These are phyloP conservation scores for Xenus cinereus DNA, from an alignment of 2,113 vertebrate genomes.

Conservation along the genomic window DNA sequence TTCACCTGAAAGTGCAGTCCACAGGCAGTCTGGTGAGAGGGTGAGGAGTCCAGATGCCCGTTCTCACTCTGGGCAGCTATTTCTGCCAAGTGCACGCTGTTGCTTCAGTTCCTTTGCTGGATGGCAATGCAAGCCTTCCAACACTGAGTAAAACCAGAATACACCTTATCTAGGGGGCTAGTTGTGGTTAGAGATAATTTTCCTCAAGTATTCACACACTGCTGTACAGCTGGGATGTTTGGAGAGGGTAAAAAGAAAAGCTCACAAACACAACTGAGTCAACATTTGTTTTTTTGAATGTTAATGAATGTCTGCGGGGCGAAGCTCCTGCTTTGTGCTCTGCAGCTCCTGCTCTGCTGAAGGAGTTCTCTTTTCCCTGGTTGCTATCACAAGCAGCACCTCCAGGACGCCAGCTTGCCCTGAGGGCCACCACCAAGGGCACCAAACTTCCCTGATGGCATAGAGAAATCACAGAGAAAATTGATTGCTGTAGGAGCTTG, in stretches of 20 bases:
- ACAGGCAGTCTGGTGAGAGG: fast-evolving
- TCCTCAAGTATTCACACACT: constrained; percentile 1
- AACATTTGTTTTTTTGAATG: constrained; percentile 35
- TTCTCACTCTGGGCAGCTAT: background rate
- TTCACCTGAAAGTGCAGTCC: background rate
- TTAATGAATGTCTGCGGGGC: background rate
- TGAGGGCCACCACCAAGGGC: background rate
- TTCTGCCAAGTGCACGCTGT: fast-evolving
- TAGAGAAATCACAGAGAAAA: background rate
- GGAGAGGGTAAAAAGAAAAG: constrained; percentile 40
- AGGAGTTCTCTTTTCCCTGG: background rate
- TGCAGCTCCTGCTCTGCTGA: background rate
- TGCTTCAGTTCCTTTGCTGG: background rate
- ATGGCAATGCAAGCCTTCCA: background rate
- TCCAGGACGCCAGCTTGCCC: background rate
- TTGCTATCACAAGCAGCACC: background rate
- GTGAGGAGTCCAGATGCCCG: fast-evolving
- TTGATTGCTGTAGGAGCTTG: background rate
- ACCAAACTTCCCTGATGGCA: fast-evolving
- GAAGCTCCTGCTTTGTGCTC: background rate
- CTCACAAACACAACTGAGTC: background rate
- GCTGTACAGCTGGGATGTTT: constrained; percentile 35
- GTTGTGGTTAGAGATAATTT: background rate
- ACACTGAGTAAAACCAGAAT: background rate
- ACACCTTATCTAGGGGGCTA: background rate